These are phyloP conservation scores for Ennomos erosarius DNA, from an alignment of 2,888 invertebrate genomes.

Conservation along the genomic window DNA sequence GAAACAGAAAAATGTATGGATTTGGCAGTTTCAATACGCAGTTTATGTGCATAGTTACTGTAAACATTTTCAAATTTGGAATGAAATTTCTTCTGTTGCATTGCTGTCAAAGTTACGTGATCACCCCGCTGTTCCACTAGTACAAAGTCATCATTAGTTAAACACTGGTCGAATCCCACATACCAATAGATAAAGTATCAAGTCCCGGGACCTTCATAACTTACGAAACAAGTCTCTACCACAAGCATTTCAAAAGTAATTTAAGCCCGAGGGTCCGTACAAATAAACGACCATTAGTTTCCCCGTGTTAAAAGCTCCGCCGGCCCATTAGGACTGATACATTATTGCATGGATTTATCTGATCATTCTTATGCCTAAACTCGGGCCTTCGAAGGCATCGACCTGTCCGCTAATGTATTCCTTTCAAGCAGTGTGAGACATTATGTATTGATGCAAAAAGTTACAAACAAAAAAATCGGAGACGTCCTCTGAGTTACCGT, in stretches of 20 bases:
- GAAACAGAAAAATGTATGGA: too few species aligned
- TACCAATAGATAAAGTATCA: conserved; percentile 8
- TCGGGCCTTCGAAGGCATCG: conserved; percentile 53
- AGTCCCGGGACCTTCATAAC: conserved; percentile 32
- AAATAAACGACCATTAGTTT: conserved; percentile 40
- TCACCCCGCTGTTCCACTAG: background rate
- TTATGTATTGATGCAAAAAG: conserved; percentile 74
- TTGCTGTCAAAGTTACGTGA: too few species aligned
- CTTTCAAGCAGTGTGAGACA: conserved; percentile 74
- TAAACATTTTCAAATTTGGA: too few species aligned
- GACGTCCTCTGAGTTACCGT: conserved; percentile 38
- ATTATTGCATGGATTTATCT: conserved; percentile 47
- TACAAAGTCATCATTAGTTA: background rate
- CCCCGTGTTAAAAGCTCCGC: conserved; percentile 39
- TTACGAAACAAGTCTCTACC: conserved; percentile 29
- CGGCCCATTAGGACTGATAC: conserved; percentile 43
- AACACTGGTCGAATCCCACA: conserved; percentile 6
- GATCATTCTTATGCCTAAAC: conserved; percentile 48
- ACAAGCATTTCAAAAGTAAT: conserved; percentile 31
- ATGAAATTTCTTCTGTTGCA: too few species aligned
- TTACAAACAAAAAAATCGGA: conserved; percentile 57
- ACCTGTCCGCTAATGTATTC: conserved; percentile 74
- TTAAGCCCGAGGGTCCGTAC: conserved; percentile 29
- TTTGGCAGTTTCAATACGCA: too few species aligned
- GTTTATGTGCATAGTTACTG: too few species aligned